Evolutionary conservation across 2,113 vertebrate species (phyloP), one percentile per base, ranked within the genome.

Genomic region (Myxocyprinus asiaticus): DNA sequence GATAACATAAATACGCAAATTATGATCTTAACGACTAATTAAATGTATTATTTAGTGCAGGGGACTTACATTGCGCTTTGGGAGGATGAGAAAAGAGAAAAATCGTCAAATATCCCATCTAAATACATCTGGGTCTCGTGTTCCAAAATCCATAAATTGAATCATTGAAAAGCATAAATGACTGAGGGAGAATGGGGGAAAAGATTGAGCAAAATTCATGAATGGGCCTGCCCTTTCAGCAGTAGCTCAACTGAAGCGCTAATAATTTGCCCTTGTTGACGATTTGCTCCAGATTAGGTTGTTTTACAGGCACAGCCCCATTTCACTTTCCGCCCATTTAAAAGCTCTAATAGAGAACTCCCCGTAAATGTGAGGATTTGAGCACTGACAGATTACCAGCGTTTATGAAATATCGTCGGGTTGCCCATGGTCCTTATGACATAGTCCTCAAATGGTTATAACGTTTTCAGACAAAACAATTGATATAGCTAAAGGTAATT

Each of bases 341-440:
- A 84, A 56, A 87, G 81, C 81, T 81, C 85, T n/a, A 15, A 65
- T 14, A 53, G 47, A 50, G 58, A 75, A 47, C 69, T 72, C 42
- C 11, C 10, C 6, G 22, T 33, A n/a, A 44, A 65, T 42, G 22
- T 14, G 55, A 55, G 17, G 48, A 63, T 33, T 63, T 9, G 17
- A 42, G 0, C 9, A 42, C 9, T 50, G 45, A 74, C 72, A 74
- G 17, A 63, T 63, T 51, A 59, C 43, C 10, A 63, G 58, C 7
- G 22, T 33, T 63, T 74, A 14, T 63, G 72, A 74, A 73, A 59
- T 73, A 47, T 72, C 59, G 55, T 72, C n/a, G 43, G 70, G 42
- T 71, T 71, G 51, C 68, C 33, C 56, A 73, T 51, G 17, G 14
- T 9, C 22, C 22, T 33, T 33, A 33, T 55, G 8, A 48, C 15